Conservation (phyloP, 30 jellyfish, hydroid and myxozoan species). For the Catostylus mosaicus region DNA sequence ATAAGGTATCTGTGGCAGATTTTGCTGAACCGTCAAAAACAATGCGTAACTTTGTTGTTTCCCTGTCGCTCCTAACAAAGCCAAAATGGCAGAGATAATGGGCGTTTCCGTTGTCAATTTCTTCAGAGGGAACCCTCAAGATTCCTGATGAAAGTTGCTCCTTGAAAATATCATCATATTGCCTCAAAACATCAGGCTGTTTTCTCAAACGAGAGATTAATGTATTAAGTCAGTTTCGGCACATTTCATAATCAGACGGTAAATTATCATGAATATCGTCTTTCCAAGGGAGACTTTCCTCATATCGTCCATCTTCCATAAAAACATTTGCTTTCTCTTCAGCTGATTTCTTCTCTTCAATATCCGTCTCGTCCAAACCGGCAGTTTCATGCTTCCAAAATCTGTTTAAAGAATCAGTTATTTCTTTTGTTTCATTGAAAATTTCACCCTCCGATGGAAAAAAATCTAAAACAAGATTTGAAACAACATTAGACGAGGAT, state of each 20-base stretch:
- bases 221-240: conserved; percentile 11
- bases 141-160: conserved; percentile 16
- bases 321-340: not conserved
- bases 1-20: not conserved
- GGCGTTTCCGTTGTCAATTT: not conserved
- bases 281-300: not conserved
- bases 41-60: conserved; percentile 37
- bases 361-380: not conserved
- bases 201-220: conserved; percentile 10
- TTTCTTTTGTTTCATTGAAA: not conserved
- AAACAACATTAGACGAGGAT: not conserved
- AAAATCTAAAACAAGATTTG: not conserved
- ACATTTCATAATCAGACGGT: not conserved
- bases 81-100: conserved; percentile 32
- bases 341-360: not conserved
- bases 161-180: conserved; percentile 24
- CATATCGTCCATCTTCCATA: not conserved
- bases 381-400: not conserved
- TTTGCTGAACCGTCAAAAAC: conserved; percentile 60
- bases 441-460: not conserved
- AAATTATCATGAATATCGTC: not conserved
- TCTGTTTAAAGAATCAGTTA: not conserved
- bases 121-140: conserved; percentile 20
- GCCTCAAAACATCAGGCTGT: conserved; percentile 21
- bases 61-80: conserved; percentile 37